Base-by-base conservation (phyloP, 2,888 invertebrate species). In the Apocheima hispidaria region DNA sequence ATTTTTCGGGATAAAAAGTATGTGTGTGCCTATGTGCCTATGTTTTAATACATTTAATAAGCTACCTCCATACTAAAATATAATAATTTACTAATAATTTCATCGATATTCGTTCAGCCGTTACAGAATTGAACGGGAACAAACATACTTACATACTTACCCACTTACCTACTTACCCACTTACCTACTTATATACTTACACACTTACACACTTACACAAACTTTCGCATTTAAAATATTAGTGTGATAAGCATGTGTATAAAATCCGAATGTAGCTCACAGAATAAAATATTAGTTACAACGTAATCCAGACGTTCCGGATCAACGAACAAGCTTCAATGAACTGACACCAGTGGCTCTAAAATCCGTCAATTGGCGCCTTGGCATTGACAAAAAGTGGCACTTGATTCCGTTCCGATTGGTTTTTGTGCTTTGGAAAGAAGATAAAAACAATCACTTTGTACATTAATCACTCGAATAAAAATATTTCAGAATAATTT, bases 391-490 rank as follows among this genome's bases (percentile, higher is more conserved):
- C 20, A 41, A 52, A 52, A 52, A 52, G 1, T 30, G 18, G 14
- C 10, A 20, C n/a, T 4, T 64, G 56, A 64, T 64, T 44, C 36
- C 50, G 44, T 51, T 60, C 40, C 50, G 51, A 60, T 50, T 58
- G 4, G 18, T 38, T 38, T 38, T 38, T 38, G 18, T 38, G 10
- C 38, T 18, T 18, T 1, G 12, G 9, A 38, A 18, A 38, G 1
- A 38, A 18, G 1, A 33, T 2, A 5, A 35, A 1, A 4, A 4
- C 10, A 1, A 12, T 30, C 10, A 30, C 10, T 9, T 33, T 3
- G 10, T 33, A 33, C 30, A 30, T 3, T 30, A 12, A n/a, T 26
- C 26, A 4, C 9, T 26, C 26, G 26, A 4, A 26, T 26, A 26
- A 6, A 26, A 26, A 23, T 23, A 23, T 23, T 23, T 7, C 30